Base-by-base conservation (phyloP, 2,888 invertebrate genomes). In the Coremacera marginata region DNA sequence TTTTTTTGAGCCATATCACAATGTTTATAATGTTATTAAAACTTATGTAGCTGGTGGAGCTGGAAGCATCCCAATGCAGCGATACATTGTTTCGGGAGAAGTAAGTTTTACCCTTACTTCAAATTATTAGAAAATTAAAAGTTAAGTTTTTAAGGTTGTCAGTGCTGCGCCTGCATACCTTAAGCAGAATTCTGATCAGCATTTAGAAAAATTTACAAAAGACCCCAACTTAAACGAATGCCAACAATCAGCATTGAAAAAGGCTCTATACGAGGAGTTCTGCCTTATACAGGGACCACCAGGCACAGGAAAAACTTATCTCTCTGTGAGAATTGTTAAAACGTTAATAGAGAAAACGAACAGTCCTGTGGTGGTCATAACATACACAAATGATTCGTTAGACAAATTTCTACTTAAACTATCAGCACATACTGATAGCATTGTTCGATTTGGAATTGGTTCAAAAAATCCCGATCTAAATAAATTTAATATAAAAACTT, bases 281-380 rank as follows among this genome's bases (percentile, higher is more conserved):
- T 92, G 92, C 0, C 91, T 96, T 0, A 94, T 96, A 79, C 96
- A 96, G 90, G 96, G 96, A 0, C 96, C 96, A 0, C 96, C 96
- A 0, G 96, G 96, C 2, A 96, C 96, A 0, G 96, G 96, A 0
- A 96, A 96, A 90, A 96, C 96, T 0, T 94, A 91, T 86, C 88
- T 96, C 78, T 96, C 96, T 0, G 89, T 95, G 44, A 93, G 94
- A 91, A 92, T 97, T 25, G 93, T 94, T 0, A 90, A 93, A 75
- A 91, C 92, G 0, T 85, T 96, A 31, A 87, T 96, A 1, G 88
- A 91, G 77, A 95, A 94, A 85, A 90, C 90, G 0, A 90, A 84
- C 9, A 84, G 91, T n/a, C 90, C 90, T 81, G 94, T 96, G 86
- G 89, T 96, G 11, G 90, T 96, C 0, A 93, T 96, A 25, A 95